Conservation (phyloP, 2,113 vertebrate genomes). For the Paedocypris sp. region DNA sequence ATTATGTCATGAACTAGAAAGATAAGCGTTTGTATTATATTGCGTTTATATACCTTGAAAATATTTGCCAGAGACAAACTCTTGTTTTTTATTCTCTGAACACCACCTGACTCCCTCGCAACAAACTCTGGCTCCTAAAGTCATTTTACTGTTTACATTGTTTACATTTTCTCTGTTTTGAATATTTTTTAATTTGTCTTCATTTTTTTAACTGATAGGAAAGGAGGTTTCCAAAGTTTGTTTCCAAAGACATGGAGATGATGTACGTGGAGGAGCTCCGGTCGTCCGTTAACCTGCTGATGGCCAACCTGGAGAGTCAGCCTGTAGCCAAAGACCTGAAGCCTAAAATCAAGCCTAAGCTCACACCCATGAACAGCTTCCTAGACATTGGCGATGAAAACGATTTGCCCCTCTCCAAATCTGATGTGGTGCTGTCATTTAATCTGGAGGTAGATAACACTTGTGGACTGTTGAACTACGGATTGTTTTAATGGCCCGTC, state of each 20-base stretch:
- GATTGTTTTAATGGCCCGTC: too few relatives aligned
- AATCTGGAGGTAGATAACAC: constrained; percentile 75
- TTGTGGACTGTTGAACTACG: too few relatives aligned
- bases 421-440: constrained; percentile 85
- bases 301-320: constrained; percentile 95
- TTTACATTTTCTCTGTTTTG: too few relatives aligned
- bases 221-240: constrained; percentile 71
- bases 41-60: too few relatives aligned
- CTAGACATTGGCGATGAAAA: constrained; percentile 89
- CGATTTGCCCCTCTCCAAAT: constrained; percentile 82
- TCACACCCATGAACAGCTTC: constrained; percentile 83
- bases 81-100: too few relatives aligned
- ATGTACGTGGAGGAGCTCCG: constrained; percentile 86
- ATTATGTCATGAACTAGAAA: too few relatives aligned
- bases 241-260: constrained; percentile 80
- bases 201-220: constrained; percentile 68
- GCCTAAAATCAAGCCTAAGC: constrained; percentile 77
- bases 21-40: too few relatives aligned
- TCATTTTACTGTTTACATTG: too few relatives aligned
- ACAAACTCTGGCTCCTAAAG: too few relatives aligned
- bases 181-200: too few relatives aligned
- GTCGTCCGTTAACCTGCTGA: constrained; percentile 85
- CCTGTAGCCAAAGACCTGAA: constrained; percentile 95
- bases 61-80: too few relatives aligned
- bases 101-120: too few relatives aligned